These are phyloP conservation scores for Hypolimnas misippus DNA, from an alignment of 2,888 invertebrate genomes.

Conservation along the genomic window DNA sequence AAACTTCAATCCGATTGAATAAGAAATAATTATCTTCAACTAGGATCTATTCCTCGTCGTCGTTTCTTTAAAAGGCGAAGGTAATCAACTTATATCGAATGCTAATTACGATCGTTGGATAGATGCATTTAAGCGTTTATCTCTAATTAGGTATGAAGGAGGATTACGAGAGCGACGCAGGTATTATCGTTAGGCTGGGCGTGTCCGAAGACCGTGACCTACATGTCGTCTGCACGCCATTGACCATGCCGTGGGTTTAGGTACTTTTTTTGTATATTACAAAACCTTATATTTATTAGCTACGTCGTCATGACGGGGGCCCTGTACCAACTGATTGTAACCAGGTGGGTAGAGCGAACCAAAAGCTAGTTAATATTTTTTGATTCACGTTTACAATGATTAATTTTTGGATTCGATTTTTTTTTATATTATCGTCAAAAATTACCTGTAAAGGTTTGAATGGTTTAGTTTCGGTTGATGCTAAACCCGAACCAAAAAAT, in stretches of 20 bases:
- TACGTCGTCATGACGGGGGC: background rate
- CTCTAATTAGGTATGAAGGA: slow-evolving; percentile 37
- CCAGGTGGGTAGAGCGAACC: no score
- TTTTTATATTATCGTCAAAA: no score
- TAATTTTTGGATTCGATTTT: no score
- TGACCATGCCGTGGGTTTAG: slow-evolving; percentile 36
- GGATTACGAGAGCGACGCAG: slow-evolving; percentile 31
- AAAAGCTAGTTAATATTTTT: no score
- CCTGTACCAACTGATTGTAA: no score
- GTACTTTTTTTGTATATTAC: slow-evolving; percentile 20
- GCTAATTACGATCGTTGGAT: slow-evolving; percentile 40
- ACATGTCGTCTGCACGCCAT: slow-evolving; percentile 32
- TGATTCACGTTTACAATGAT: no score
- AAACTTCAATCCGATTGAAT: slow-evolving; percentile 18
- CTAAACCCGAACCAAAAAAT: no score
- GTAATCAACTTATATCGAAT: slow-evolving; percentile 39
- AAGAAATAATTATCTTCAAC: slow-evolving; percentile 20
- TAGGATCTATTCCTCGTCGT: slow-evolving; percentile 31
- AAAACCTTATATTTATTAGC: background rate
- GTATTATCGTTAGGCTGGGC: slow-evolving; percentile 31
- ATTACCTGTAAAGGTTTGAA: no score
- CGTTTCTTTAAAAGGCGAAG: slow-evolving; percentile 38
- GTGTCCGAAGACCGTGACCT: slow-evolving; percentile 37
- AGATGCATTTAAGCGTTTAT: slow-evolving; percentile 37
- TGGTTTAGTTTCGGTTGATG: no score